Conservation (phyloP, 2,113 vertebrate species). For the Patagioenas fasciata region DNA sequence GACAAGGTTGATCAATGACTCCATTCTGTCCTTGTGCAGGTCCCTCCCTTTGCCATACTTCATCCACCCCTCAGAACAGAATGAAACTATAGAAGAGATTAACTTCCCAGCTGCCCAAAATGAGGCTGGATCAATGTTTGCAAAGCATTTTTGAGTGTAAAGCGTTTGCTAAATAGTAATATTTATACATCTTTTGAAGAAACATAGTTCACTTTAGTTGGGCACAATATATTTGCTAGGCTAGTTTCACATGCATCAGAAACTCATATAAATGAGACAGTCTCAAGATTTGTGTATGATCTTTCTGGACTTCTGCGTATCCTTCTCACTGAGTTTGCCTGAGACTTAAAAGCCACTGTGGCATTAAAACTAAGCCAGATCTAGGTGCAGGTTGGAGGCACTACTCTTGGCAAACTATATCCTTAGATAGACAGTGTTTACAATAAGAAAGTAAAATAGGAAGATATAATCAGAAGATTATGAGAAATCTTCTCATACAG, state of each 20-base stretch:
- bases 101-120: conserved; percentile 59
- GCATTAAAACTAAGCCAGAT: conserved; percentile 9
- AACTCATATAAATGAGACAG: neutral
- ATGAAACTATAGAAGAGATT: conserved; percentile 70
- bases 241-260: conserved; percentile 22
- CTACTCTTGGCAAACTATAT: neutral
- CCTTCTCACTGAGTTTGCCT: neutral
- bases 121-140: conserved; percentile 46
- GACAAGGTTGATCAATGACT: conserved; percentile 69
- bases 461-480: conserved; percentile 13
- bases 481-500: conserved; percentile 7
- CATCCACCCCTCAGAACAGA: conserved; percentile 69
- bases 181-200: conserved; percentile 18
- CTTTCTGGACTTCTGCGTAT: neutral
- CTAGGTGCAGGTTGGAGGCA: neutral
- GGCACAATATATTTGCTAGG: neutral
- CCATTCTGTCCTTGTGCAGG: conserved; percentile 67
- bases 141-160: conserved; percentile 48
- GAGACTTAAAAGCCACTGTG: neutral
- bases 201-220: conserved; percentile 14
- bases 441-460: conserved; percentile 25
- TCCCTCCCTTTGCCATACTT: conserved; percentile 67
- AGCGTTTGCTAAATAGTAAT: conserved; percentile 21
- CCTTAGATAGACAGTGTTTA: conserved; percentile 27
- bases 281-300: neutral